Conservation (phyloP, 1,140 invertebrate species). For the Tribolium madens region DNA sequence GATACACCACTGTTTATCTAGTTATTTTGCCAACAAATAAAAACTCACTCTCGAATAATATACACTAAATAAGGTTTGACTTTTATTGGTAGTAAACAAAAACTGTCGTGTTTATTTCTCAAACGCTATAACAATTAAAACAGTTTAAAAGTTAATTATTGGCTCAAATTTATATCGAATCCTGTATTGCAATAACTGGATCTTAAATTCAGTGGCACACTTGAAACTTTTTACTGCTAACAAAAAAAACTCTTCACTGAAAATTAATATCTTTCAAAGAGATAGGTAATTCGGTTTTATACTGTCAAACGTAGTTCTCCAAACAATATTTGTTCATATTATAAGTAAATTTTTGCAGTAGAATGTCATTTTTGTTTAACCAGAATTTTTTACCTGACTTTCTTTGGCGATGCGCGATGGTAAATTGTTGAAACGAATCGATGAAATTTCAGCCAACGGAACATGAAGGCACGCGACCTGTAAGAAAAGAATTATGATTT, state of each 20-base stretch:
- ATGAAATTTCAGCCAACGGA: constrained; percentile 34
- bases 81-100: background rate
- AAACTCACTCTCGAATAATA: background rate
- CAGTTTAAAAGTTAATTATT: constrained; percentile 1
- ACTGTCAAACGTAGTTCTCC: background rate
- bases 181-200: background rate
- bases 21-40: background rate
- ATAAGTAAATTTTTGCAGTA: background rate
- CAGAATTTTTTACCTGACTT: constrained; percentile 1
- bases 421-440: constrained; percentile 31
- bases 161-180: background rate
- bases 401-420: background rate
- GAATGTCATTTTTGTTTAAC: background rate
- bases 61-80: background rate
- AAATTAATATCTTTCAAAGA: background rate
- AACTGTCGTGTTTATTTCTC: background rate
- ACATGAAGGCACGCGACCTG: constrained; percentile 43
- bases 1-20: background rate
- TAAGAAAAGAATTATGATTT: constrained; percentile 49
- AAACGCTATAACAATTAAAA: background rate
- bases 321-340: background rate
- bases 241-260: background rate
- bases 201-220: background rate
- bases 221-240: constrained; percentile 28
- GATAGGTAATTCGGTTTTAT: constrained; percentile 1